Evolutionary conservation across 2,888 invertebrate species (phyloP), one percentile per base, ranked within the genome.

Genomic region (Litoditis marina): DNA sequence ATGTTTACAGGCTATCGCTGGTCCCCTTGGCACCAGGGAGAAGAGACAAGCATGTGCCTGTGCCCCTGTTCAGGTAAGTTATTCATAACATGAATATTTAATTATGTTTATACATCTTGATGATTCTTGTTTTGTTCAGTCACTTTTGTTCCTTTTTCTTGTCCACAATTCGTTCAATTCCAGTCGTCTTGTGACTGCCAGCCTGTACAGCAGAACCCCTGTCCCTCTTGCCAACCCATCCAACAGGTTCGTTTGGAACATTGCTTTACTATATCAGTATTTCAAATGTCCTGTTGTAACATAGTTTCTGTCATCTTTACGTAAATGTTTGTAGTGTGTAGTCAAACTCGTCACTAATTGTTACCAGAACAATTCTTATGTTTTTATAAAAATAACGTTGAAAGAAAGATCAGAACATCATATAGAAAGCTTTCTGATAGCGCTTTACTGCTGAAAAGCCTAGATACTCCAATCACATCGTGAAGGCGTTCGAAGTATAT

Each of bases 21-120:
- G 69, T 27, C 74, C 74, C 36, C 57, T 67, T 6, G 47, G 66
- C 13, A 50, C 60, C 22, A 63, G 74, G 16, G 62, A 67, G n/a
- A 72, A 72, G 51, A 64, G 74, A 22, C 74, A 74, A 57, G 58
- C 69, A 42, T 72, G 70, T 7, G 47, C 25, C 44, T 44, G 44
- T 44, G 44, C 44, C 5, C 44, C 44, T 22, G 44, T 25, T 44
- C 44, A 44, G 25, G 44, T 44, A 44, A 44, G n/a, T 13, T 16
- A 39, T 16, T 13, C 39, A 39, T 11, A 39, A 39, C 11, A 16
- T 39, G n/a, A 13, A 39, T 39, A 13, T 39, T 39, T 11, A 39
- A 39, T 13, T n/a, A n/a, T n/a, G n/a, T n/a, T n/a, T n/a, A n/a
- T n/a, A n/a, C n/a, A n/a, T n/a, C n/a, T n/a, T n/a, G n/a, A n/a